These are phyloP conservation scores for Tricholaema leucomelas DNA, from an alignment of 2,113 vertebrate species.

Conservation along the genomic window DNA sequence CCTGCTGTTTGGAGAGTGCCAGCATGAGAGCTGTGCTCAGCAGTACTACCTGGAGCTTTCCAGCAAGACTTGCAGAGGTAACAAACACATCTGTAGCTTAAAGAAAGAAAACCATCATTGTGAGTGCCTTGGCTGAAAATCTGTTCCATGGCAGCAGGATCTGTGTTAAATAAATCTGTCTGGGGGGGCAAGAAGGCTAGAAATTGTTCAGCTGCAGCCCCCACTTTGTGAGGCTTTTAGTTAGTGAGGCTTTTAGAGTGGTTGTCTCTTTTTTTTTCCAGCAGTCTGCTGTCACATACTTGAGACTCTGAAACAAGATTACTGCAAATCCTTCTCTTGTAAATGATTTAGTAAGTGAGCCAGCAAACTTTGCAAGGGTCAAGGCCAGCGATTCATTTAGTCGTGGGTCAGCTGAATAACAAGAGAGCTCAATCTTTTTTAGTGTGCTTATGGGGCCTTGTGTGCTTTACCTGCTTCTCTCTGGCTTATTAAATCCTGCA, in stretches of 20 bases:
- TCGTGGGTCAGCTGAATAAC: slow-evolving; percentile 46
- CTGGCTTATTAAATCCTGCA: not conserved
- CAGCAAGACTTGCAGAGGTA: slow-evolving; percentile 88
- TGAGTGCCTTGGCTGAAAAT: not conserved
- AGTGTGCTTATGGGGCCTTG: not conserved
- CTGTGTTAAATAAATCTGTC: not conserved
- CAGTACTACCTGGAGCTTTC: slow-evolving; percentile 91
- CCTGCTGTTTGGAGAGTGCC: slow-evolving; percentile 92
- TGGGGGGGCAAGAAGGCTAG: too few relatives aligned
- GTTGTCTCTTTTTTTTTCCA: not conserved
- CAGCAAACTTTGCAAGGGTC: slow-evolving; percentile 48
- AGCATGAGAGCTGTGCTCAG: slow-evolving; percentile 86
- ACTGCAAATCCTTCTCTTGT: slow-evolving; percentile 42
- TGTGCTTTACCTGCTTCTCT: slow-evolving; percentile 31
- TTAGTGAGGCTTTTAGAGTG: too few relatives aligned
- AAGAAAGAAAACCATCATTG: not conserved
- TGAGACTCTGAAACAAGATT: slow-evolving; percentile 47
- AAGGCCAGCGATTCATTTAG: slow-evolving; percentile 47
- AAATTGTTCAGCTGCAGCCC: not conserved
- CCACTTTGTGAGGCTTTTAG: not conserved
- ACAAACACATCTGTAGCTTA: not conserved
- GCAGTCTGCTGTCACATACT: slow-evolving; percentile 14
- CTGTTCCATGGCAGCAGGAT: rapidly evolving
- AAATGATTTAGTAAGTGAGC: slow-evolving; percentile 57
- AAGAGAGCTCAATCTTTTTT: slow-evolving; percentile 26